Conservation (phyloP, 2,113 vertebrate species). For the Spheniscus mendiculus region DNA sequence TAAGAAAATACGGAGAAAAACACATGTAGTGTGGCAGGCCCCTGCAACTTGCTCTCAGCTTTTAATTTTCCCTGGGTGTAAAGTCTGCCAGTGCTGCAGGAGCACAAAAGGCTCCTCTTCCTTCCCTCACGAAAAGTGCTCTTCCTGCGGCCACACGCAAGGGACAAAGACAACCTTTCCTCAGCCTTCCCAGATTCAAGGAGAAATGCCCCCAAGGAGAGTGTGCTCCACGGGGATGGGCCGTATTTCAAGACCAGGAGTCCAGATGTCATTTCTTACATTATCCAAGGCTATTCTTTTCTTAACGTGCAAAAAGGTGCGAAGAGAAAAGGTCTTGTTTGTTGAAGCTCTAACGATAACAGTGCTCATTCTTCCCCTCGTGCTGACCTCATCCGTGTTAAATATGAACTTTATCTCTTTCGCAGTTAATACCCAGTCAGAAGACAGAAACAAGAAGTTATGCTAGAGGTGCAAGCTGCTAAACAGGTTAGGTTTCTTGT, state of each 20-base stretch:
- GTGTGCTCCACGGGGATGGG: background rate
- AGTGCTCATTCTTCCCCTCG: background rate
- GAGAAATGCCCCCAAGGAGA: background rate
- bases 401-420: background rate
- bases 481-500: background rate
- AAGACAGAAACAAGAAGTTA: background rate
- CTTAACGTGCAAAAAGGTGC: background rate
- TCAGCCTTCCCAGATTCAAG: background rate
- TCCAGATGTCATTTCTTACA: background rate
- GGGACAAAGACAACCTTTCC: background rate
- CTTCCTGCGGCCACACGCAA: accelerated
- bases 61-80: background rate
- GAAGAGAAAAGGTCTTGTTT: background rate
- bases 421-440: background rate
- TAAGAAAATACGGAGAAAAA: background rate
- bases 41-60: background rate
- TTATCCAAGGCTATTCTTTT: background rate
- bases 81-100: background rate
- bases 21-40: background rate
- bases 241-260: background rate
- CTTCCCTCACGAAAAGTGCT: background rate
- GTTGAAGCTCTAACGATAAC: background rate
- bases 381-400: background rate
- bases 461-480: background rate
- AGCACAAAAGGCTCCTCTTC: background rate